A percentile compares a stretch with the other conserved stretches of the same genome.
Conservation (phyloP, 2,888 invertebrate species). For the Mechanitis messenoides region DNA sequence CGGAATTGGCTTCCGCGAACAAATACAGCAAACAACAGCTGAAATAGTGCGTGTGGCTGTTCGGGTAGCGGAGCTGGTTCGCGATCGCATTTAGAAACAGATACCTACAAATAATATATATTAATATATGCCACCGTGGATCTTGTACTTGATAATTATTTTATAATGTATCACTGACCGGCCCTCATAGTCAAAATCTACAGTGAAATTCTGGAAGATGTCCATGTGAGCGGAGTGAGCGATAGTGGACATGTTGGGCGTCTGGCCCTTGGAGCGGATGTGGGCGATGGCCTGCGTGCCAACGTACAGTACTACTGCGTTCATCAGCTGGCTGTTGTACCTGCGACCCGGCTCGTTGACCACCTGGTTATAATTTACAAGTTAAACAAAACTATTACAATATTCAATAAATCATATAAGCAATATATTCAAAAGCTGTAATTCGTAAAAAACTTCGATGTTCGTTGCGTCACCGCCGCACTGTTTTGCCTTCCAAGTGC, state of each 20-base stretch:
- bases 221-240: constrained; percentile 99
- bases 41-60: constrained; percentile 99
- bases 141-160: no score
- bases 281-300: constrained; percentile 96
- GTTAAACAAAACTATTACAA: neutral
- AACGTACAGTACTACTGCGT: constrained; percentile 97
- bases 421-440: constrained; percentile 1
- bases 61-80: constrained; percentile 98
- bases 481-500: constrained; percentile 2
- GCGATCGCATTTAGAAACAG: constrained; percentile 98
- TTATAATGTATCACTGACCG: constrained; percentile 44
- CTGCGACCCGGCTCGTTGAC: constrained; percentile 91
- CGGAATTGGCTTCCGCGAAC: constrained; percentile 97
- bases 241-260: constrained; percentile 98
- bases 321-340: constrained; percentile 97
- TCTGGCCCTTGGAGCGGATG: constrained; percentile 92
- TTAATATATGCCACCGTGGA: neutral
- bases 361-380: constrained; percentile 50
- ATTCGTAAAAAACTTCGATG: neutral
- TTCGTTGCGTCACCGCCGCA: neutral
- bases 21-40: constrained; percentile 97
- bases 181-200: constrained; percentile 98
- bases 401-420: neutral
- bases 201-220: constrained; percentile 99
- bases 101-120: constrained; percentile 78